Evolutionary conservation across 2,888 invertebrate species (phyloP), one percentile per base, ranked within the genome.

Genomic region (Hermaeophaga mercurialis): DNA sequence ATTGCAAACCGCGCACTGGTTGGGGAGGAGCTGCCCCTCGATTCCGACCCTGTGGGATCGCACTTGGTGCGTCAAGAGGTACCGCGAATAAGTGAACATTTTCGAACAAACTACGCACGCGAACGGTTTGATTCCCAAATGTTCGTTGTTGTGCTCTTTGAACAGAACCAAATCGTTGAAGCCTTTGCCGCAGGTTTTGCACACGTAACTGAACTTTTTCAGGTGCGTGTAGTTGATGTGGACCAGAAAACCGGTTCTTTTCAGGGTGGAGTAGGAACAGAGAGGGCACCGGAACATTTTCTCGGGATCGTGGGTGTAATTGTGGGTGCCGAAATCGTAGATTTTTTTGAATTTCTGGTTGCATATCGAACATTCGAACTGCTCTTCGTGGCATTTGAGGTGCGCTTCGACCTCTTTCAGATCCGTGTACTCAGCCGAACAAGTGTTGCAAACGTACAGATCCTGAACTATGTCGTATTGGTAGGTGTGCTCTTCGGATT

Each of bases 81-180:
- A 71, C 19, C 83, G 80, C 3, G 76, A 74, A 53, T 74, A 76
- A n/a, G 80, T 80, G 52, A 81, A 82, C 14, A 76, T 78, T 53
- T 81, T 81, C 47, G 79, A 78, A 60, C 82, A 82, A 17, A 81
- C 79, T 56, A 81, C 78, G 58, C 82, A 82, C 7, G 77, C 76
- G 43, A 82, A 75, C 49, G 81, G 81, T 39, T 79, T 80, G 36
- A 80, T 77, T 39, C 80, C 80, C 22, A 78, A 76, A 70, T 82
- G 82, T 9, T 81, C 80, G 66, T 83, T 83, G 66, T 80, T 79
- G 70, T 84, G 84, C 58, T 82, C 82, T 65, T 80, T 79, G 53
- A 80, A 80, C 63, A 80, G 77, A 33, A 79, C 79, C 38, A 77
- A 75, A 66, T 81, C 80, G 73, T 80, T 81, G 60, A 82, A 83